These are phyloP conservation scores for Anastrepha ludens DNA, from an alignment of 1,140 invertebrate genomes.

Conservation along the genomic window DNA sequence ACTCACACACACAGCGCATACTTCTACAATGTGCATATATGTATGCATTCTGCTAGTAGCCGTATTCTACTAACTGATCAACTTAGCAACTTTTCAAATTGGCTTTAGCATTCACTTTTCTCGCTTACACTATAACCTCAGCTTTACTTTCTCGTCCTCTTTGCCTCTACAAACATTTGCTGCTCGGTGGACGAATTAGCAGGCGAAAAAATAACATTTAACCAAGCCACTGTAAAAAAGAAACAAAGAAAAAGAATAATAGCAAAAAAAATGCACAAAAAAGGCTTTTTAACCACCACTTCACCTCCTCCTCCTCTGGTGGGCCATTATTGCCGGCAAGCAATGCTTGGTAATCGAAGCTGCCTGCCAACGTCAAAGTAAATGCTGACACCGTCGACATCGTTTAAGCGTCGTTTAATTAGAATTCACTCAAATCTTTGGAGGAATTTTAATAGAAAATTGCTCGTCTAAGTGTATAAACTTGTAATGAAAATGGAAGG, in stretches of 20 bases:
- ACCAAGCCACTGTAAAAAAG: not conserved
- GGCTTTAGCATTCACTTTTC: not conserved
- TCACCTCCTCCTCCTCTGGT: not conserved
- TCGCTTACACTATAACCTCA: conserved; percentile 1
- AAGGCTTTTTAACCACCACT: conserved; percentile 5
- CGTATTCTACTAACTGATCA: not conserved
- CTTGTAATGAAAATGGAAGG: conserved; percentile 32
- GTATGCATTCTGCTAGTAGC: not conserved
- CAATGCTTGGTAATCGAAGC: not conserved
- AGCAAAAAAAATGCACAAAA: not conserved
- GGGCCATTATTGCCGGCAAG: not conserved
- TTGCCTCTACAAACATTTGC: not conserved
- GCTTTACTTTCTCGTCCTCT: not conserved
- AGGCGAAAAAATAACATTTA: conserved; percentile 39
- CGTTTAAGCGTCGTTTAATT: conserved; percentile 53
- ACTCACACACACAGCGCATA: not conserved
- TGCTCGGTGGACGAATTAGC: conserved; percentile 33
- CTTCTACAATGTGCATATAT: too few species aligned
- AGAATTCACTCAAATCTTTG: conserved; percentile 54
- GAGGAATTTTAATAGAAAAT: conserved; percentile 54
- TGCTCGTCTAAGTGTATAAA: conserved; percentile 39
- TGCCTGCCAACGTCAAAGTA: conserved; percentile 45
- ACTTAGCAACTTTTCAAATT: conserved; percentile 47
- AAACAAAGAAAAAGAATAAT: conserved; percentile 1
- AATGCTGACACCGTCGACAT: conserved; percentile 53